Evolutionary conservation across 2,113 vertebrate genomes (phyloP), one percentile per base, ranked within the genome.

Genomic region (Python bivittatus): DNA sequence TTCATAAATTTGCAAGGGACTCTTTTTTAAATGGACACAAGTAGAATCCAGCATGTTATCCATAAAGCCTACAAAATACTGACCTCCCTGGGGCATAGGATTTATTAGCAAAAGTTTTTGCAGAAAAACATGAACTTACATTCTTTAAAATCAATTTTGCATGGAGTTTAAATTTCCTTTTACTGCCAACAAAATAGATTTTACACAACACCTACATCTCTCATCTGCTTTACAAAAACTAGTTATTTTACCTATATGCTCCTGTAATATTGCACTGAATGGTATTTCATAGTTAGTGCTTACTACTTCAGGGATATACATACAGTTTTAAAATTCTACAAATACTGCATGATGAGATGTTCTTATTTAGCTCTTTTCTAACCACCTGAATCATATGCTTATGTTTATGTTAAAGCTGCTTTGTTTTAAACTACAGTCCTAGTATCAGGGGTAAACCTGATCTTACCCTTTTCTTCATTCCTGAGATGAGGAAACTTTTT

Each of bases 401-500:
- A 6, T 89, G 54, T n/a, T 52, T n/a, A 72, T 38, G 53, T 6
- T 56, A 38, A 90, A 79, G 52, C 11, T 33, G 33, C 72, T 79
- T 42, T 42, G 17, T 22, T 38, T 42, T 22, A 23, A 79, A 42
- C 72, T 42, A 22, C 22, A 56, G 48, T 33, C 12, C 29, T 72
- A 33, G 7, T n/a, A n/a, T 86, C 13, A 84, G 12, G 4, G 72
- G 91, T 27, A 94, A 95, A 94, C 93, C 0, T 0, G 15, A 9
- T 22, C 96, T 96, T 94, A 98, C 99, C 99, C 98, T 97, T 98
- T 95, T 99, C 99, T 91, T 99, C 99, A 68, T 96, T 29, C 91
- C 96, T 98, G 93, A 93, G 13, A 91, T 96, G 54, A 93, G 97
- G 94, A 58, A 98, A 97, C 90, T 98, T 99, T 96, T 97, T 99